Evolutionary conservation across 2,888 invertebrate genomes (phyloP).

Genomic region (Coenonympha arcania): DNA sequence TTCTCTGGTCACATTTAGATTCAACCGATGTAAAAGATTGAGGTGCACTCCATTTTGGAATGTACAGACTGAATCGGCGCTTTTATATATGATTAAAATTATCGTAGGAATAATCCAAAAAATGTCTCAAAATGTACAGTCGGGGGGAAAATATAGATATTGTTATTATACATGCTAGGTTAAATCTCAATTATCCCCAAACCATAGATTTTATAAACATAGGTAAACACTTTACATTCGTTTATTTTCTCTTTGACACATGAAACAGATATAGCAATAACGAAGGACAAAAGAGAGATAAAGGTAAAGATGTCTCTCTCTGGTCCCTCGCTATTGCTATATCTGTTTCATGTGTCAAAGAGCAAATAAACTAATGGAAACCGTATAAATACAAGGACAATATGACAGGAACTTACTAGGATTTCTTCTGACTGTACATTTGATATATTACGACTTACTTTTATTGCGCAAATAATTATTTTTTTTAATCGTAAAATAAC

Average conservation of each 20-base stretch:
- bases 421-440: background rate
- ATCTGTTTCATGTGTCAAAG: no score
- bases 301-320: no score
- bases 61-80: background rate
- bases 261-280: no score
- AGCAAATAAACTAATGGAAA: no score
- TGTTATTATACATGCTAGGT: background rate
- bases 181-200: background rate
- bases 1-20: background rate
- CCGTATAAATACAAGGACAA: no score
- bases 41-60: background rate
- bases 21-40: no score
- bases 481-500: background rate
- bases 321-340: no score
- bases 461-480: background rate
- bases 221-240: no score
- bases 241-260: no score
- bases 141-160: background rate
- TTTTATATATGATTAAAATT: background rate
- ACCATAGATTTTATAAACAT: background rate
- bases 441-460: background rate
- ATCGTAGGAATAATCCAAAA: background rate
- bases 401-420: background rate
- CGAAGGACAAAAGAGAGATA: no score
- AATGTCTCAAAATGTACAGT: constrained; percentile 5